A percentile compares a stretch with the other conserved stretches of the same genome.
These are phyloP conservation scores for Phalacrocorax aristotelis DNA, from an alignment of 2,113 vertebrate genomes.

Conservation along the genomic window DNA sequence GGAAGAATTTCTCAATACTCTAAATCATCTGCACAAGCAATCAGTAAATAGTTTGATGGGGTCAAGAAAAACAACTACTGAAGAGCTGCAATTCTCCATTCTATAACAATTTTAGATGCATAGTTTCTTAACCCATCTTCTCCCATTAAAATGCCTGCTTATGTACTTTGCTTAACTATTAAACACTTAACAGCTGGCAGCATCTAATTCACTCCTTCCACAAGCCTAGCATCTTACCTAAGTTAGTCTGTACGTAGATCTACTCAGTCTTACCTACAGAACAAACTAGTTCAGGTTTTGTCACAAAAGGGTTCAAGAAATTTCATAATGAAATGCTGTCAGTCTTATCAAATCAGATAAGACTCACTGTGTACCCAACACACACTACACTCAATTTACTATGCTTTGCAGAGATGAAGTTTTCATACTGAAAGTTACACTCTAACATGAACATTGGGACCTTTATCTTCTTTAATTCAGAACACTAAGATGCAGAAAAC, in stretches of 20 bases:
- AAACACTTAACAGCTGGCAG: neutral
- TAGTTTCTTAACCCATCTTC: neutral
- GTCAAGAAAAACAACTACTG: neutral
- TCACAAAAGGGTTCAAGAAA: neutral
- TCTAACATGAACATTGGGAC: neutral
- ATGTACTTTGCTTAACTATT: neutral
- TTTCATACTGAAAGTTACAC: neutral
- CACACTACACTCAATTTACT: neutral
- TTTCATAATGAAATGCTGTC: neutral
- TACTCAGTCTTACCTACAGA: neutral
- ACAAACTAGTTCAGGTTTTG: neutral
- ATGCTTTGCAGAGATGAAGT: neutral
- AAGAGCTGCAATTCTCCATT: neutral
- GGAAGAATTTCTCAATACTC: constrained; percentile 18
- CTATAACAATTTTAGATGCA: neutral
- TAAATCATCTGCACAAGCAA: neutral
- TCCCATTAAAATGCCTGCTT: neutral
- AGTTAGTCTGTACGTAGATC: neutral
- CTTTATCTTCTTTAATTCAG: neutral
- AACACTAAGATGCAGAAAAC: neutral
- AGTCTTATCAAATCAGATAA: neutral
- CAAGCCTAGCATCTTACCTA: neutral
- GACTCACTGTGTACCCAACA: fast-evolving
- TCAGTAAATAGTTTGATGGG: neutral
- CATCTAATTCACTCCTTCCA: neutral